Evolutionary conservation across 2,113 vertebrate genomes (phyloP).

Genomic region (Crotalus horridus): DNA sequence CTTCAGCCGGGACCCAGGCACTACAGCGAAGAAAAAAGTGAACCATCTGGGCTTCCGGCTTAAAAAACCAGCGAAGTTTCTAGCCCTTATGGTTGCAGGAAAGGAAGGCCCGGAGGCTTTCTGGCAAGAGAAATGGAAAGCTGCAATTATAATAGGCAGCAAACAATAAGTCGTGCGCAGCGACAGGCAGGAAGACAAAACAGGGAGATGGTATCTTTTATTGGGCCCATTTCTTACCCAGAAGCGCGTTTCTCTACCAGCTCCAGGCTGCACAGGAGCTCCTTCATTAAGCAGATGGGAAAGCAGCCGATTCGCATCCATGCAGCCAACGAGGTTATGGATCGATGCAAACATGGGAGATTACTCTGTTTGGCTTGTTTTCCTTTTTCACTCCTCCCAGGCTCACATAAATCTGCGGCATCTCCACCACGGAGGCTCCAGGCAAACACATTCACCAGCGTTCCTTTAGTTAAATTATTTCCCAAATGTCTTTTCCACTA

Average conservation of each 20-base stretch:
- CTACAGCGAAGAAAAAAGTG: not conserved
- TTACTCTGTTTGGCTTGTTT: not conserved
- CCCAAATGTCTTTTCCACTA: constrained; percentile 27
- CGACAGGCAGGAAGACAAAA: not conserved
- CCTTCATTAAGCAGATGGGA: not conserved
- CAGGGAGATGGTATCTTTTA: not conserved
- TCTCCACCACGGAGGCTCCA: not conserved
- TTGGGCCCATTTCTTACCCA: not conserved
- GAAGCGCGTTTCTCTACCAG: not conserved
- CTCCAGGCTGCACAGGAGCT: not conserved
- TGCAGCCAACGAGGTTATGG: not conserved
- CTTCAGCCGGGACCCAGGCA: not conserved
- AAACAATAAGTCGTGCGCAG: too few species aligned
- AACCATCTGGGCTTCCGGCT: not conserved
- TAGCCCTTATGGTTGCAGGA: not conserved
- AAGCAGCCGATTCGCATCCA: not conserved
- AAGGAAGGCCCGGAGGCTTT: not conserved
- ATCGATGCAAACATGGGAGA: not conserved
- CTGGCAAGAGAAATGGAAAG: not conserved
- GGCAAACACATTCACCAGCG: constrained; percentile 37
- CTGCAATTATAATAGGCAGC: not conserved
- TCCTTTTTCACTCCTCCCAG: constrained; percentile 20
- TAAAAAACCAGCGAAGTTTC: not conserved
- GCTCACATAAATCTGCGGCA: constrained; percentile 21
- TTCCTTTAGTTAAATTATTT: constrained; percentile 16